Base-by-base conservation (phyloP, 2,888 invertebrate genomes). In the Xanthia icteritia region DNA sequence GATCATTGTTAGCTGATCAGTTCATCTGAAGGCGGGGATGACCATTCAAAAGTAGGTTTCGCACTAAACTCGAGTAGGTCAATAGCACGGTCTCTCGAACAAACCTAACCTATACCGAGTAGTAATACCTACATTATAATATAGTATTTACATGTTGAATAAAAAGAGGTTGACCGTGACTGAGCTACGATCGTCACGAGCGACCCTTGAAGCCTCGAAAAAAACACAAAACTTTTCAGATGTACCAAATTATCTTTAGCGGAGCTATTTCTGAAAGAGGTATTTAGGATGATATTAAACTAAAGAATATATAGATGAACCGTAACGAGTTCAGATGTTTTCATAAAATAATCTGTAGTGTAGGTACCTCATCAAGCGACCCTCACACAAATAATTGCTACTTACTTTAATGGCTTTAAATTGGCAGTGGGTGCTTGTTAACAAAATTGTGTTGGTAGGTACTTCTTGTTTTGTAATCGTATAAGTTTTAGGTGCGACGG, bases 1-100 rank as follows among this genome's bases (percentile, higher is more conserved):
- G 78, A 82, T 82, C 75, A 78, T 90, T 90, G 88, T 88, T 81
- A 82, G 89, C 80, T 75, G 81, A 89, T 87, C 87, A 80, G 70
- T 65, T 81, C 71, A 81, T 77, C 84, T 77, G 65, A 75, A 78
- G 80, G 75, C 86, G 89, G 86, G 78, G 81, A 81, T 86, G 79
- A 76, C 82, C 82, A 79, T 77, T 82, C 58, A 78, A 82, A 82
- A 80, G 67, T 82, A 70, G 71, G 66, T 76, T 77, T 74, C 77
- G 58, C 66, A 76, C 79, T 68, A 75, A 85, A 86, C 71, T 71
- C 67, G 76, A 85, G 80, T 88, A 83, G 89, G 89, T 89, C 83
- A 89, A 76, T 86, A 67, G 89, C 71, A 83, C 89, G 81, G 64
- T 67, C 58, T 71, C 65, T 51, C 54, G 69, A 83, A 27, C 68